Conservation (phyloP, 92 coral and sea anemone species). For the Montipora capitata region DNA sequence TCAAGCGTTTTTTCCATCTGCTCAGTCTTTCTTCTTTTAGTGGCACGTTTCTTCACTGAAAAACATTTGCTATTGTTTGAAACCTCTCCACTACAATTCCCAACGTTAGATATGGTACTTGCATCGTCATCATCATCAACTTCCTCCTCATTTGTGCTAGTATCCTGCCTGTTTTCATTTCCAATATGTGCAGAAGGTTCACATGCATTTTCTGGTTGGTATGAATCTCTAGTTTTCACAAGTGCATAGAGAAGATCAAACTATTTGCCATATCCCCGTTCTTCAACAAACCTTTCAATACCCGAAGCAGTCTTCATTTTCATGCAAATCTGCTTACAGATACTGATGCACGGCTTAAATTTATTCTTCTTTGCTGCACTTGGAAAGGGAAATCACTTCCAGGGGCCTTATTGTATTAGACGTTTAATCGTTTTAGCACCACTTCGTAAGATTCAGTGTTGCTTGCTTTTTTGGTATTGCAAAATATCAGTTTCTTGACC, state of each 20-base stretch:
- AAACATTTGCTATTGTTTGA: slow-evolving; percentile 44
- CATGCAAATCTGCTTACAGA: slow-evolving; percentile 52
- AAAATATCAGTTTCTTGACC: slow-evolving; percentile 59
- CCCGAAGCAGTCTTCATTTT: slow-evolving; percentile 74
- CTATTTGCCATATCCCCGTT: slow-evolving; percentile 66
- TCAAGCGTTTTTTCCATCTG: slow-evolving; percentile 56
- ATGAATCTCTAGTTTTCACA: slow-evolving; percentile 72
- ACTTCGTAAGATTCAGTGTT: slow-evolving; percentile 69
- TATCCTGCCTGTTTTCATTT: too few relatives aligned
- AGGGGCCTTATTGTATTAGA: slow-evolving; percentile 36
- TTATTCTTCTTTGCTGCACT: slow-evolving; percentile 57
- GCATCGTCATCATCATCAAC: slow-evolving; percentile 38
- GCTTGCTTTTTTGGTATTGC: slow-evolving; percentile 70
- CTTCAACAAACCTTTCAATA: slow-evolving; percentile 50
- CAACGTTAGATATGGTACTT: not conserved
- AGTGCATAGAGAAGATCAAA: slow-evolving; percentile 59
- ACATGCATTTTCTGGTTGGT: slow-evolving; percentile 42
- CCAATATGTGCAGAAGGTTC: too few relatives aligned
- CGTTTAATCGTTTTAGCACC: slow-evolving; percentile 24
- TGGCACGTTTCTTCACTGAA: slow-evolving; percentile 57
- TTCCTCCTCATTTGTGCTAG: not conserved
- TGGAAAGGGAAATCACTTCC: slow-evolving; percentile 64
- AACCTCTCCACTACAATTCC: not conserved
- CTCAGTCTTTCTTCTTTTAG: slow-evolving; percentile 55
- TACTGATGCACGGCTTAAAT: slow-evolving; percentile 62